These are phyloP conservation scores for Aporophyla nigra DNA, from an alignment of 2,888 invertebrate genomes.

Conservation along the genomic window DNA sequence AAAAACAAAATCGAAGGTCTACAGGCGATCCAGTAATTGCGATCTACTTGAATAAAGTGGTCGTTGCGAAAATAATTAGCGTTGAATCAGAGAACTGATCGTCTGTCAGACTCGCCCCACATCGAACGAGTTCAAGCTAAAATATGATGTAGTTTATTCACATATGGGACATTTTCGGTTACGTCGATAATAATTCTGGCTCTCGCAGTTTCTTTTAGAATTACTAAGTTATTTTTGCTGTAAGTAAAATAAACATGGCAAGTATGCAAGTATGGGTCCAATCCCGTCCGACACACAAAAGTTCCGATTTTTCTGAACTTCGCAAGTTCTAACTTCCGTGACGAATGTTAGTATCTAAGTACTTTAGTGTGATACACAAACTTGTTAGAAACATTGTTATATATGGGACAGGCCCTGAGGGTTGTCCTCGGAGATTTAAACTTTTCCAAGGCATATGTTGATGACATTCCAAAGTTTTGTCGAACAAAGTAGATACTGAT, in stretches of 20 bases:
- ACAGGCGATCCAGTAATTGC: not conserved
- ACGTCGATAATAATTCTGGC: not conserved
- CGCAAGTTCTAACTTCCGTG: not conserved
- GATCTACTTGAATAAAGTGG: not conserved
- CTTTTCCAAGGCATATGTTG: conserved; percentile 36
- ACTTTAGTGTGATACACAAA: conserved; percentile 14
- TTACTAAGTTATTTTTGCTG: not conserved
- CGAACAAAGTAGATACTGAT: conserved; percentile 8
- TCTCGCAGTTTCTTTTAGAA: not conserved
- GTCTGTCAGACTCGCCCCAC: not conserved
- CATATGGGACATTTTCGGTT: not conserved
- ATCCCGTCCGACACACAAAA: too few relatives aligned
- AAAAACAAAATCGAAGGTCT: not conserved
- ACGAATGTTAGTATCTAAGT: conserved; percentile 3
- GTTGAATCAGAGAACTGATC: not conserved
- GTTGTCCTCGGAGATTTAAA: conserved; percentile 24
- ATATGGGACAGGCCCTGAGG: conserved; percentile 14
- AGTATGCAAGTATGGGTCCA: too few relatives aligned
- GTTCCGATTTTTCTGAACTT: not conserved
- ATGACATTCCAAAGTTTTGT: conserved; percentile 35
- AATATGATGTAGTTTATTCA: not conserved
- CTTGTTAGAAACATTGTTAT: conserved; percentile 29
- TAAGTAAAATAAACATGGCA: not conserved
- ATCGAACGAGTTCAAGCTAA: not conserved
- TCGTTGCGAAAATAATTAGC: not conserved